These are phyloP conservation scores for Neolamprologus caudopunctatus DNA, from an alignment of 2,113 vertebrate genomes.

Conservation along the genomic window DNA sequence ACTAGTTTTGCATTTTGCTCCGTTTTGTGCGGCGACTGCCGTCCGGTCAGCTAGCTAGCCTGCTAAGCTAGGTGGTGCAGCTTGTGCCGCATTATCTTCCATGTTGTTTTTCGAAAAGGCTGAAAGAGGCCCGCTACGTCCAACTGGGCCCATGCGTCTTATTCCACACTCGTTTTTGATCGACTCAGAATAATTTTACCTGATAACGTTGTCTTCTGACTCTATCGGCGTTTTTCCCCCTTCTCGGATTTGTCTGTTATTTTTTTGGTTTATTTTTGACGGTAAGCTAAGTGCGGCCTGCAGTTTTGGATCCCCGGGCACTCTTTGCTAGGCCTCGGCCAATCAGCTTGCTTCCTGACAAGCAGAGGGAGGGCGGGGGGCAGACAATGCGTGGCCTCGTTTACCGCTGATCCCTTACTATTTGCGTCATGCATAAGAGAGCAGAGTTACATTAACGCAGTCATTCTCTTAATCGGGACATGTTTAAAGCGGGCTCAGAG, in stretches of 20 bases:
- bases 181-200: conserved; percentile 64
- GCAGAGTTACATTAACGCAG: conserved; percentile 44
- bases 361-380: conserved; percentile 71
- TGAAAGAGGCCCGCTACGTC: conserved; percentile 71
- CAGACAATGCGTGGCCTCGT: conserved; percentile 78
- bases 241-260: conserved; percentile 55
- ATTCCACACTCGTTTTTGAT: conserved; percentile 30
- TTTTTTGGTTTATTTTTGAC: conserved; percentile 75
- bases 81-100: conserved; percentile 61
- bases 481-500: background rate
- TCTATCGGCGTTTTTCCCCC: conserved; percentile 50
- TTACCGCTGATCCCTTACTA: conserved; percentile 69
- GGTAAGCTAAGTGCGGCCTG: conserved; percentile 79
- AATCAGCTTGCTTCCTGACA: conserved; percentile 77
- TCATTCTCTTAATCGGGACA: background rate
- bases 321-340: conserved; percentile 81
- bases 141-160: conserved; percentile 63
- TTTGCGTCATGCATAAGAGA: conserved; percentile 74
- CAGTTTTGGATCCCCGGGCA: conserved; percentile 77
- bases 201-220: conserved; percentile 59
- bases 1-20: too few species aligned
- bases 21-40: background rate
- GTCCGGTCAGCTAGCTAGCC: conserved; percentile 35
- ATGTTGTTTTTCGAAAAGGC: conserved; percentile 62
- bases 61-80: conserved; percentile 57